Evolutionary conservation across 2,797 vertebrate genomes (phyloP), one percentile per base, ranked within the genome.

Genomic region (Rachycentron canadum): DNA sequence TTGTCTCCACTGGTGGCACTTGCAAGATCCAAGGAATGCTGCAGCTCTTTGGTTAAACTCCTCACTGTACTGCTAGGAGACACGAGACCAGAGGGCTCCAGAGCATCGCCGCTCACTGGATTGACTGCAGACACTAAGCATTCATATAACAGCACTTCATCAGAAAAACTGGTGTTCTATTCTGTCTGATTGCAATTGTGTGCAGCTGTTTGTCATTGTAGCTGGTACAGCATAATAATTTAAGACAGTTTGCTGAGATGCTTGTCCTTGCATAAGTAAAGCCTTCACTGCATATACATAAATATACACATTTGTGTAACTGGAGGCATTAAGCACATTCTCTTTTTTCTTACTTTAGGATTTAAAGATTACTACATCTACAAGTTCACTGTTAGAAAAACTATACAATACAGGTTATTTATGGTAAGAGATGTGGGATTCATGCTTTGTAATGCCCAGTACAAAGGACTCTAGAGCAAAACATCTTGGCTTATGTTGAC

Each of bases 1-100:
- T 99, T 99, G 83, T 98, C 97, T 77, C 98, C 98, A 55, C 97
- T 99, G 74, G 97, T 99, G 85, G 98, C 98, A 41, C 98, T 99
- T 77, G 98, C 98, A 76, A 99, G 94, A 94, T 99, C 98, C 93
- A 99, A 91, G 87, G 98, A 99, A 92, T 97, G 98, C 91, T 97
- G 97, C 56, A 97, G 95, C 80, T 99, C 98, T 94, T 97, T 97
- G 82, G 95, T 92, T 77, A 96, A 84, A 90, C 91, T 93, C 75
- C 97, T 96, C 67, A 96, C 87, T 30, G 96, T 94, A 70, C 96
- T 91, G 86, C 90, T 95, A 0, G 98, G 93, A 69, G 96, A 96
- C 89, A 99, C 90, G 68, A 99, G 94, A 84, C 96, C 96, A 11
- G 94, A 96, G 17, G 94, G 91, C 73, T 96, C 87, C 84, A 96